Evolutionary conservation across 1,140 invertebrate genomes (phyloP).

Genomic region (Cylas formicarius): DNA sequence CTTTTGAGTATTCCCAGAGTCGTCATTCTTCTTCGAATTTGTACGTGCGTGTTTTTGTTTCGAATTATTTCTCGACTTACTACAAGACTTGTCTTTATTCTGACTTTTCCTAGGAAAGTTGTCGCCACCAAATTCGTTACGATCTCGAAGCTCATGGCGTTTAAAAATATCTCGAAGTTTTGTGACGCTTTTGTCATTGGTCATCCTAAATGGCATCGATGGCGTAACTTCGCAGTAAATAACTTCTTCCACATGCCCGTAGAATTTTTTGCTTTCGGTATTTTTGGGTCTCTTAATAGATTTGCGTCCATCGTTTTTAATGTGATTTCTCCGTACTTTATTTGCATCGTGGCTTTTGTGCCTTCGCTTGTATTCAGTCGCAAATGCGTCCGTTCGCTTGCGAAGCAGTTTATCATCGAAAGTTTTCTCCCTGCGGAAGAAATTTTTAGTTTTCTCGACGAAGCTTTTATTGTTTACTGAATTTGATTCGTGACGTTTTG

Average conservation of each 20-base stretch:
- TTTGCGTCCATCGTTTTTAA: constrained; percentile 3
- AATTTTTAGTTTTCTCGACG: constrained; percentile 9
- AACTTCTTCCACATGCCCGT: constrained; percentile 12
- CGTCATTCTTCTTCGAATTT: too few relatives aligned
- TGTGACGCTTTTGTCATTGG: constrained; percentile 7
- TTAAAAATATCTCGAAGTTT: constrained; percentile 15
- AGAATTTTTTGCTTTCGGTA: not conserved
- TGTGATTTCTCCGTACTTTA: constrained; percentile 1
- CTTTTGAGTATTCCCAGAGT: too few relatives aligned
- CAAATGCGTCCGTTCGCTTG: not conserved
- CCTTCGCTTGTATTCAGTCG: constrained; percentile 1
- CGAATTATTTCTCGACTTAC: too few relatives aligned
- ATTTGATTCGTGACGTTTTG: too few relatives aligned
- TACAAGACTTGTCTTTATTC: too few relatives aligned
- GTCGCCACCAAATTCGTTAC: too few relatives aligned
- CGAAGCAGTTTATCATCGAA: constrained; percentile 7
- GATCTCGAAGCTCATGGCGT: too few relatives aligned
- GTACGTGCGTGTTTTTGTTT: too few relatives aligned
- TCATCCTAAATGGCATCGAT: constrained; percentile 6
- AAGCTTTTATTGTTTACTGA: not conserved
- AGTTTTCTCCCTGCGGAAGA: constrained; percentile 17
- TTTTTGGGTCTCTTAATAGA: constrained; percentile 1
- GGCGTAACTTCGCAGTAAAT: constrained; percentile 16
- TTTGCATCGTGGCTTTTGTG: not conserved
- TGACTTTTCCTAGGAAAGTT: too few relatives aligned